Base-by-base conservation (phyloP, 2,888 invertebrate genomes). In the Xestoiulus laeticollis region DNA sequence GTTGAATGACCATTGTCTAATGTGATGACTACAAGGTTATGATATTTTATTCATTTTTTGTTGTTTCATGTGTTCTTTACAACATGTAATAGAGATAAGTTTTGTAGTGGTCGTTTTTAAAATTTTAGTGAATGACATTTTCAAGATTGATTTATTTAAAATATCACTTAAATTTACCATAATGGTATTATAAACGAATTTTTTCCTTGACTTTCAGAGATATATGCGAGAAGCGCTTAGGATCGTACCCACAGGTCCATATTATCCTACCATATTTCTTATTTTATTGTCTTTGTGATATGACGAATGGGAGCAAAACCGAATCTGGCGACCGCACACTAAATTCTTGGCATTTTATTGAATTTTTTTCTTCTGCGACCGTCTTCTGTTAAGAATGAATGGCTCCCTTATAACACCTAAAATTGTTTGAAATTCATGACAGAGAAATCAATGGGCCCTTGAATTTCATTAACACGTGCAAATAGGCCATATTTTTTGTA, bases 301-400 rank as follows among this genome's bases (percentile, higher is more conserved):
- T 78, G 78, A 78, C 78, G 78, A 78, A 78, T 78, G 78, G 78
- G 78, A 30, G 30, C 78, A 78, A 78, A 78, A 78, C 78, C 78
- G 78, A 78, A 78, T 78, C 78, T 78, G 78, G 78, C 78, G 78
- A 78, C 78, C 78, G 78, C 78, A 78, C 78, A 78, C 78, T 78
- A 78, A 78, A 78, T 78, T 78, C 78, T 78, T 78, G 78, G 78
- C 78, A 78, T 78, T 78, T 78, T 78, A 78, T 78, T 78, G 78
- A 78, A 78, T 78, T 78, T 78, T 68, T 78, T 59, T 59, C 6
- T 43, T 43, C 59, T 30, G 78, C 78, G 30, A 78, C 78, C 78
- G 78, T 78, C 78, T 14, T 78, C 14, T 30, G 30, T 78, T 30
- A 78, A 78, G 78, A 78, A 78, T 78, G 78, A 30, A 78, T 4